A percentile compares a stretch with the other conserved stretches of the same genome.
These are phyloP conservation scores for Spondyliosoma cantharus DNA, from an alignment of 2,797 vertebrate genomes.

Conservation along the genomic window DNA sequence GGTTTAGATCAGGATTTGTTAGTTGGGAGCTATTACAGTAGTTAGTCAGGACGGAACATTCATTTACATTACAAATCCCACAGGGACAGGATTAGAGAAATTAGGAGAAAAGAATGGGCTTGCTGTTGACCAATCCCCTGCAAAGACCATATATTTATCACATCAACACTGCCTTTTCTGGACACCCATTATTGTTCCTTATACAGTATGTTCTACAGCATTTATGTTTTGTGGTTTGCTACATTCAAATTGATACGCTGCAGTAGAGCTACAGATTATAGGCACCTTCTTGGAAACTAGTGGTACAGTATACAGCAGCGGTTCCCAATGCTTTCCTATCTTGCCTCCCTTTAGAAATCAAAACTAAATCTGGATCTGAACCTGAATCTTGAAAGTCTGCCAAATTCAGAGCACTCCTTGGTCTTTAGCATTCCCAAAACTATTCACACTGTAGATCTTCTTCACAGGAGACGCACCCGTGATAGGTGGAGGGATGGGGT, in stretches of 20 bases:
- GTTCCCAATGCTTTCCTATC: neutral
- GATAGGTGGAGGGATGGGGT: too few species aligned
- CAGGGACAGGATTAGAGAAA: neutral
- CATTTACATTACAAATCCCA: neutral
- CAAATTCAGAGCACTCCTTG: neutral
- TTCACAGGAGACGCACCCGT: neutral
- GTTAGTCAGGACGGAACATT: neutral
- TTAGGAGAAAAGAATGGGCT: neutral
- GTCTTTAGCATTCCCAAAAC: neutral
- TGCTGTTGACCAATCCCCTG: neutral
- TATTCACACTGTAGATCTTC: neutral
- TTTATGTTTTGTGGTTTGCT: neutral
- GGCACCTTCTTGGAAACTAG: neutral
- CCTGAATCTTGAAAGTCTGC: neutral
- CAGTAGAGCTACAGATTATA: neutral
- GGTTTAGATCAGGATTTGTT: neutral
- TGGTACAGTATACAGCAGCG: neutral
- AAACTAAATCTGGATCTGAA: constrained; percentile 4
- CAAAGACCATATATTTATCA: neutral
- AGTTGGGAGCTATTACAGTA: neutral
- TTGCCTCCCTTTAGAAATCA: neutral
- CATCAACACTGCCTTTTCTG: neutral
- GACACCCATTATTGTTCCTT: neutral
- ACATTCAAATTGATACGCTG: neutral
- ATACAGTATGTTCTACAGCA: neutral